Percentiles rank a stretch among this genome's conserved stretches.
Conservation (phyloP, 2,113 vertebrate genomes). For the Hucho hucho region DNA sequence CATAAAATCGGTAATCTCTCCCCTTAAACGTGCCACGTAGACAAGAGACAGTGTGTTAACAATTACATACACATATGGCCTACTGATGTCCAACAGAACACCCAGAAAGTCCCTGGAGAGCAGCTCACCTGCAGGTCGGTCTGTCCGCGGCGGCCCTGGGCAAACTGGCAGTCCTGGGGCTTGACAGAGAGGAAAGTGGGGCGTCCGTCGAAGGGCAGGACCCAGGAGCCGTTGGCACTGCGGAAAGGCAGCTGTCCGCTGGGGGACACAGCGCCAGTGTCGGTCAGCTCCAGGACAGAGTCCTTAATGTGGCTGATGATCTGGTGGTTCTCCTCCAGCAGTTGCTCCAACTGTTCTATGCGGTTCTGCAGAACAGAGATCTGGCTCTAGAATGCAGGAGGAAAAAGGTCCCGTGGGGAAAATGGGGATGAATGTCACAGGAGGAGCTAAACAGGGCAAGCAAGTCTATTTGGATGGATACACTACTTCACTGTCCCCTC, state of each 20-base stretch:
- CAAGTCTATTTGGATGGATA: no score
- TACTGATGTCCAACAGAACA: no score
- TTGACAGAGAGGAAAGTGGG: constrained; percentile 87
- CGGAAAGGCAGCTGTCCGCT: constrained; percentile 81
- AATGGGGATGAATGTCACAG: not conserved
- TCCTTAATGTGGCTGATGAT: constrained; percentile 99
- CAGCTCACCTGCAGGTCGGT: constrained; percentile 85
- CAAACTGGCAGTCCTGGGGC: constrained; percentile 90
- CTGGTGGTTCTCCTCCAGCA: constrained; percentile 97
- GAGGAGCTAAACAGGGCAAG: no score
- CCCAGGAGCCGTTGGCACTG: constrained; percentile 86
- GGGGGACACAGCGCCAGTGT: constrained; percentile 82
- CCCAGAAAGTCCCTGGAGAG: not conserved
- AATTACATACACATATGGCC: no score
- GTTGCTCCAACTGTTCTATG: constrained; percentile 97
- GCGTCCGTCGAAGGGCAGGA: constrained; percentile 83
- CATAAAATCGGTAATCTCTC: no score
- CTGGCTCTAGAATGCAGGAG: constrained; percentile 80
- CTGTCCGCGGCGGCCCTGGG: constrained; percentile 72
- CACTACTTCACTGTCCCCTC: no score
- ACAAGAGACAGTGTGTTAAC: no score
- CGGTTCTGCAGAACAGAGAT: constrained; percentile 98
- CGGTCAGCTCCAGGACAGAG: constrained; percentile 96
- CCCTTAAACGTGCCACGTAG: no score
- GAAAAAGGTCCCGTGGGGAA: not conserved